phyloP scores from a whole-genome alignment of 2,113 vertebrate genomes.

The Clupea harengus region DNA sequence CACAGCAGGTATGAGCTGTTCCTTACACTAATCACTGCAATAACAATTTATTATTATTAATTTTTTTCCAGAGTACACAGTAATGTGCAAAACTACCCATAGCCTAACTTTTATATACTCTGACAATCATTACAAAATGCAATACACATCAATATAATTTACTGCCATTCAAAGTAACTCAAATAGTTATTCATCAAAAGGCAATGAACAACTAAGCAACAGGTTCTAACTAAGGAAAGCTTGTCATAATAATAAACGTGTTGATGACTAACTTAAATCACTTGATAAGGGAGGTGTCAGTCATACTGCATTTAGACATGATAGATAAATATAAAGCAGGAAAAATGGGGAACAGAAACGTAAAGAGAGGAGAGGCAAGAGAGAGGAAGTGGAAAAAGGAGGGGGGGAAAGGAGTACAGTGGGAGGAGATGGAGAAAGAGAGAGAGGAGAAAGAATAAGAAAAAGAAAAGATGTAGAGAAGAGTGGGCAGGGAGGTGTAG shows the following conservation, averaged over 20 bases:
- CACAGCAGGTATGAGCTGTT: no score
- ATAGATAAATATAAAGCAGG: background rate
- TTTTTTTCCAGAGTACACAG: no score
- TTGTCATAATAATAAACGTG: background rate
- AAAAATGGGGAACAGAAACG: background rate
- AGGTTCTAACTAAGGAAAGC: background rate
- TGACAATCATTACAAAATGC: background rate
- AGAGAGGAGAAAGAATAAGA: background rate
- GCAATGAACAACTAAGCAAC: background rate
- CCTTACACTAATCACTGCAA: no score
- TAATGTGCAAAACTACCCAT: no score
- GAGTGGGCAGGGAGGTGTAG: background rate
- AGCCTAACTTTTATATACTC: no score
- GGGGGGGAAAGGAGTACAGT: background rate
- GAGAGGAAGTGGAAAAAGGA: background rate
- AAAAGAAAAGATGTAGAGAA: background rate
- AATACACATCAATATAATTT: background rate
- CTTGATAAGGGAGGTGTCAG: no score
- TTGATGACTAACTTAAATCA: no score
- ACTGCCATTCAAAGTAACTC: background rate
- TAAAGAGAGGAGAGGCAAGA: background rate
- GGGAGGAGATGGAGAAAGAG: constrained; percentile 3
- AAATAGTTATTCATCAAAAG: background rate
- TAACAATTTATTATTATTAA: no score
- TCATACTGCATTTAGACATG: no score